Percentiles rank a stretch among this genome's conserved stretches.
Evolutionary conservation across 2,797 vertebrate genomes (phyloP).

Genomic region (Propithecus perrieri): DNA sequence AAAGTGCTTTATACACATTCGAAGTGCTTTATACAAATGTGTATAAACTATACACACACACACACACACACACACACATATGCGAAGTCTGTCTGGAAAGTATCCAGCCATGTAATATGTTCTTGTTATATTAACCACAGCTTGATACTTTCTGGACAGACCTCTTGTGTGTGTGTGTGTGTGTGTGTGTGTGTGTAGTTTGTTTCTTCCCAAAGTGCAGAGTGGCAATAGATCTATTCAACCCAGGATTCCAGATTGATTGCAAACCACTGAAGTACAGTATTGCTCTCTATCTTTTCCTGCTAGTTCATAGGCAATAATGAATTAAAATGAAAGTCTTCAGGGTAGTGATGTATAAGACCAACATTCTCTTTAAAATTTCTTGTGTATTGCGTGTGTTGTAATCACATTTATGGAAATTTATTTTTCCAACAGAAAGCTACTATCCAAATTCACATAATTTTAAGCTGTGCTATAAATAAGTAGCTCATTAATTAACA

Average conservation of each 20-base stretch:
- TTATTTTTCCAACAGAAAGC: background rate
- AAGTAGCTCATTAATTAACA: background rate
- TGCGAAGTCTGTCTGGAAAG: no score
- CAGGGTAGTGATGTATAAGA: background rate
- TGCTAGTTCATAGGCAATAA: background rate
- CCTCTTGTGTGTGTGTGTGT: no score
- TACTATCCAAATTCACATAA: background rate
- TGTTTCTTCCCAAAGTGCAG: background rate
- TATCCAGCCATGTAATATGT: no score
- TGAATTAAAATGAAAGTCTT: conserved; percentile 4
- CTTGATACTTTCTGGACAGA: no score
- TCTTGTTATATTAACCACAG: no score
- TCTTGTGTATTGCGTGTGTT: background rate
- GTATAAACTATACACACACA: no score
- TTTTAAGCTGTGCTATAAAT: background rate
- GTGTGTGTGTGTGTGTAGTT: background rate
- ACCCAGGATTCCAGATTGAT: background rate
- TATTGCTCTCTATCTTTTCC: background rate
- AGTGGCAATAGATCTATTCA: background rate
- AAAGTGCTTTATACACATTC: background rate
- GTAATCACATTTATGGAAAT: background rate
- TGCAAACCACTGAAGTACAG: background rate
- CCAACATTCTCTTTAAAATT: conserved; percentile 1
- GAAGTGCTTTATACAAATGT: background rate
- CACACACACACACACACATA: background rate